A percentile compares a stretch with the other conserved stretches of the same genome.
phyloP scores from a whole-genome alignment of 1,140 invertebrate species.

The Augochlora pura region DNA sequence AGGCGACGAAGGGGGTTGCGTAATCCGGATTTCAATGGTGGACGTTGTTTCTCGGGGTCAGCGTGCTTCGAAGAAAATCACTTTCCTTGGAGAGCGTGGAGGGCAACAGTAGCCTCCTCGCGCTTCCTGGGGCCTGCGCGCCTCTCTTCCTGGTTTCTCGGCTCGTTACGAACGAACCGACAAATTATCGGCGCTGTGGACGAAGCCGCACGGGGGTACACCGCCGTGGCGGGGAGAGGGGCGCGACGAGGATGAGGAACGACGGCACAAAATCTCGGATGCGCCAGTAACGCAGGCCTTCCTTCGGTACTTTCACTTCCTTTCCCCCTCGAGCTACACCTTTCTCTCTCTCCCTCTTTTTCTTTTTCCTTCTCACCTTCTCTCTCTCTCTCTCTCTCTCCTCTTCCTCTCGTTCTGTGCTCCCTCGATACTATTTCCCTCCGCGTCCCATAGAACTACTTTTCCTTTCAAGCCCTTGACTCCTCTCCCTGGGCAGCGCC shows the following conservation, averaged over 20 bases:
- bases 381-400: slow-evolving; percentile 56
- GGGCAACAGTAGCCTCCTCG: not conserved
- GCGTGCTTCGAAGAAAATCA: slow-evolving; percentile 62
- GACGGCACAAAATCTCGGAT: slow-evolving; percentile 72
- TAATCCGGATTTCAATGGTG: slow-evolving; percentile 36
- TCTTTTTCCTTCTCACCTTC: slow-evolving; percentile 69
- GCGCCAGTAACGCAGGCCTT: slow-evolving; percentile 62
- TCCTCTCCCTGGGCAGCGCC: slow-evolving; percentile 60
- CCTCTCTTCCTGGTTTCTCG: slow-evolving; percentile 49
- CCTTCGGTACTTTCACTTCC: slow-evolving; percentile 78
- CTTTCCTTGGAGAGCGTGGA: slow-evolving; percentile 48
- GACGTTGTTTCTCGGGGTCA: slow-evolving; percentile 37
- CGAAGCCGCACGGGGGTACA: slow-evolving; percentile 17
- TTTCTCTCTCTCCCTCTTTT: slow-evolving; percentile 46
- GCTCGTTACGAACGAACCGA: slow-evolving; percentile 55
- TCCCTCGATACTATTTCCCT: slow-evolving; percentile 63
- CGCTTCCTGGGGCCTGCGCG: not conserved
- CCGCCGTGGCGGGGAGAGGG: slow-evolving; percentile 6
- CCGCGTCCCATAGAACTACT: slow-evolving; percentile 78
- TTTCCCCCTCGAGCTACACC: slow-evolving; percentile 71
- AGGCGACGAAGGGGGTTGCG: slow-evolving; percentile 8
- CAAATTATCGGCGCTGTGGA: slow-evolving; percentile 52
- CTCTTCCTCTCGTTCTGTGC: slow-evolving; percentile 60
- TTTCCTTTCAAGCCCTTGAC: slow-evolving; percentile 80
- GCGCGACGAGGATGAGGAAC: slow-evolving; percentile 46